Evolutionary conservation across 2,888 invertebrate species (phyloP).

Genomic region (Synergus itoensis): DNA sequence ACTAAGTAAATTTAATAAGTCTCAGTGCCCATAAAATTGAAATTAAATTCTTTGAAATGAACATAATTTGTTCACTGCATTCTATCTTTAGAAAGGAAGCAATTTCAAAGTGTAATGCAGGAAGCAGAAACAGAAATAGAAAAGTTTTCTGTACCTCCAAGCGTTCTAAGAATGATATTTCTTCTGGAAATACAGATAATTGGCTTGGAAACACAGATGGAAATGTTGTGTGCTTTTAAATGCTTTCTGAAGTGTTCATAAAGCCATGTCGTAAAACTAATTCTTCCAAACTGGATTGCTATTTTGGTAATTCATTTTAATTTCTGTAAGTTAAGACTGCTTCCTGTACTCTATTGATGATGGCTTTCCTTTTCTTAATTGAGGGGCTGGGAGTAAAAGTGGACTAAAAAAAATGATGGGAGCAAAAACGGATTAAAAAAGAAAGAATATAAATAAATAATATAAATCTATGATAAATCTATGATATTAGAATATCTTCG

Average conservation of each 20-base stretch:
- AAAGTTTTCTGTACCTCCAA: neutral
- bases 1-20: neutral
- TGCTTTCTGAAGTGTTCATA: neutral
- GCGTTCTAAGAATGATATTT: neutral
- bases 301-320: neutral
- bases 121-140: constrained; percentile 10
- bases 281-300: neutral
- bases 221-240: neutral
- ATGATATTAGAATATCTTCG: too few relatives aligned
- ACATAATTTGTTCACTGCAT: neutral
- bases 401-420: too few relatives aligned
- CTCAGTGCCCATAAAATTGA: neutral
- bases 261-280: neutral
- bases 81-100: constrained; percentile 2
- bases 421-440: too few relatives aligned
- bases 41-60: neutral
- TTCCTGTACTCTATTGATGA: neutral
- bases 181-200: neutral
- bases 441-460: too few relatives aligned
- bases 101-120: constrained; percentile 1
- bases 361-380: neutral
- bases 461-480: too few relatives aligned
- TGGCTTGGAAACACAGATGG: neutral
- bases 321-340: neutral
- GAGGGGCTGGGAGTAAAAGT: too few relatives aligned